Evolutionary conservation across 2,888 invertebrate genomes (phyloP), one percentile per base, ranked within the genome.

Genomic region (Apotomis capreana): DNA sequence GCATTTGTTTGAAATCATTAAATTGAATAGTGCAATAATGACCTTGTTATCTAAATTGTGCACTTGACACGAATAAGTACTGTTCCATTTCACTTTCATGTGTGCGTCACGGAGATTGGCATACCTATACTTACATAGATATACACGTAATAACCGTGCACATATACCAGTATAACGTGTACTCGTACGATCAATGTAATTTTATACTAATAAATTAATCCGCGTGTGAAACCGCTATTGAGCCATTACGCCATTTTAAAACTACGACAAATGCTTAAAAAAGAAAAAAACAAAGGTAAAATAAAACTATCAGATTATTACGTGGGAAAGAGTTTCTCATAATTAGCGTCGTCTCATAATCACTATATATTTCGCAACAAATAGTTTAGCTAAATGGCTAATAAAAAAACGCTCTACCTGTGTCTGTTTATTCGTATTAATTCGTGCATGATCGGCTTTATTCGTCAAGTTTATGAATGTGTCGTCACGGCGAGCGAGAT

Each of bases 31-130:
- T 90, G 90, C 89, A 91, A 89, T 85, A 82, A 82, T 91, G 90
- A 90, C 92, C 92, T 92, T 91, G 90, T 90, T 89, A 92, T 91
- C 92, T 91, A 91, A 91, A 92, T 91, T 88, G 91, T 92, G 91
- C 91, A 92, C 92, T 92, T 92, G 92, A 92, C 92, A 91, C 89
- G 87, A 90, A 92, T 92, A 89, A 68, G 63, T 74, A 68, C 88
- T 90, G 91, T 87, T 89, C 90, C 91, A 91, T 92, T 92, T 92
- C 91, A 92, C 92, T 92, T 92, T 92, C 91, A 90, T 90, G 88
- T 87, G 79, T 87, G 86, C 86, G 87, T 87, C 87, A 86, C 83
- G 49, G 62, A 80, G 84, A 82, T 83, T 81, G 83, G 82, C 84
- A 68, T 74, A 74, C 5, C 40, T 61, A 77, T 40, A 9, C 3